A percentile compares a stretch with the other conserved stretches of the same genome.
Conservation (phyloP, 2,113 vertebrate species). For the Glareola pratincola region DNA sequence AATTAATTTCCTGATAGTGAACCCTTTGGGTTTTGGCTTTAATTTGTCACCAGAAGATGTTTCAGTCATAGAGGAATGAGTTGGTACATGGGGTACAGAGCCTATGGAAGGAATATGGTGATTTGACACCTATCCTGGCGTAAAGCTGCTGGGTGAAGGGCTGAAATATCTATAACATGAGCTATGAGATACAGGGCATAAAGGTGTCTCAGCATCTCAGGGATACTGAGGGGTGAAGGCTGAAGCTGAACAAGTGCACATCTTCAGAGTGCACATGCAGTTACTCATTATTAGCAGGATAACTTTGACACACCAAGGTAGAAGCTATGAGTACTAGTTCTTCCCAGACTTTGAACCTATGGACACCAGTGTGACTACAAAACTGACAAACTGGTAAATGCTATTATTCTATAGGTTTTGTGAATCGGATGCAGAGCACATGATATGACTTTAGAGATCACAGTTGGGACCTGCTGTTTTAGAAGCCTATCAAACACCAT, state of each 20-base stretch:
- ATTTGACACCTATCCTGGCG: not conserved
- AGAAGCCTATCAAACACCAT: not conserved
- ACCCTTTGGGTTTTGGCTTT: not conserved
- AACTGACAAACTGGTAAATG: not conserved
- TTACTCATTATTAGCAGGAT: not conserved
- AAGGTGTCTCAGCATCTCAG: not conserved
- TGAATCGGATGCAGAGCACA: not conserved
- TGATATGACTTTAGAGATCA: not conserved
- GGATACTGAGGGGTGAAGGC: not conserved
- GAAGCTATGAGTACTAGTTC: not conserved
- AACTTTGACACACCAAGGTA: not conserved
- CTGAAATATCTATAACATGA: not conserved
- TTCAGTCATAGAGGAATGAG: not conserved
- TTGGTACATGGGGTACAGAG: not conserved
- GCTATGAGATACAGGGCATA: not conserved
- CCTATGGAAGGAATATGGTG: not conserved
- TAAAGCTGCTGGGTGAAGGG: not conserved
- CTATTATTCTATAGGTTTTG: not conserved
- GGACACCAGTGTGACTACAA: not conserved
- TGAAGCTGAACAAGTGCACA: not conserved
- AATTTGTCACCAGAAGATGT: not conserved
- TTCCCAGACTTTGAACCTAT: not conserved
- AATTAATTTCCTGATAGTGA: not conserved
- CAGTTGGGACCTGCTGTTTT: not conserved
- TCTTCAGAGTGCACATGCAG: not conserved